phyloP scores from a whole-genome alignment of 2,113 vertebrate genomes.

The Talpa occidentalis region DNA sequence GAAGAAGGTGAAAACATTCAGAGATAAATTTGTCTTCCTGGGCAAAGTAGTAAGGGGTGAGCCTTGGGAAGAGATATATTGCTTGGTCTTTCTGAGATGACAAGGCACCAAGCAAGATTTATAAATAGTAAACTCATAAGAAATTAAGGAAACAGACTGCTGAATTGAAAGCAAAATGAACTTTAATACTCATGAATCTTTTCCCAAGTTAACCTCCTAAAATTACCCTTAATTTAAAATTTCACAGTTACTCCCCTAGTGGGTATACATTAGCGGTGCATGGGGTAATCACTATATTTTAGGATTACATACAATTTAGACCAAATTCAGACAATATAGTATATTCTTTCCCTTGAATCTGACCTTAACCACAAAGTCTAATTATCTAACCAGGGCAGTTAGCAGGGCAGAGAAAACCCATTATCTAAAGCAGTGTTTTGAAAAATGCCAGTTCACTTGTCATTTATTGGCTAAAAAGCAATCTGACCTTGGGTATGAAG shows the following conservation, averaged over 20 bases:
- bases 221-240: slow-evolving; percentile 67
- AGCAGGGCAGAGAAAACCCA: slow-evolving; percentile 50
- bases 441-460: slow-evolving; percentile 61
- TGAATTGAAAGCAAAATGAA: slow-evolving; percentile 51
- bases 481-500: slow-evolving; percentile 74
- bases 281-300: slow-evolving; percentile 27
- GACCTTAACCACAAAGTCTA: slow-evolving; percentile 58
- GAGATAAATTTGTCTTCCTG: slow-evolving; percentile 22
- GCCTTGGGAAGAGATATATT: slow-evolving; percentile 25
- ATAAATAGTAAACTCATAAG: slow-evolving; percentile 38
- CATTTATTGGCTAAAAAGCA: slow-evolving; percentile 63
- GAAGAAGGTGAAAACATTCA: slow-evolving; percentile 1
- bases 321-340: slow-evolving; percentile 17
- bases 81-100: slow-evolving; percentile 9
- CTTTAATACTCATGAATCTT: background rate
- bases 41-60: background rate
- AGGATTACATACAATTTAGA: slow-evolving; percentile 42
- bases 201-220: slow-evolving; percentile 24
- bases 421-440: slow-evolving; percentile 50
- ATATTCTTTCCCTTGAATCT: slow-evolving; percentile 42
- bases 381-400: slow-evolving; percentile 61
- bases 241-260: background rate
- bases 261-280: slow-evolving; percentile 1
- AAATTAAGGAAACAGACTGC: slow-evolving; percentile 7
- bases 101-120: background rate